phyloP scores from a whole-genome alignment of 2,888 invertebrate species.

The Drosophila pegasa region DNA sequence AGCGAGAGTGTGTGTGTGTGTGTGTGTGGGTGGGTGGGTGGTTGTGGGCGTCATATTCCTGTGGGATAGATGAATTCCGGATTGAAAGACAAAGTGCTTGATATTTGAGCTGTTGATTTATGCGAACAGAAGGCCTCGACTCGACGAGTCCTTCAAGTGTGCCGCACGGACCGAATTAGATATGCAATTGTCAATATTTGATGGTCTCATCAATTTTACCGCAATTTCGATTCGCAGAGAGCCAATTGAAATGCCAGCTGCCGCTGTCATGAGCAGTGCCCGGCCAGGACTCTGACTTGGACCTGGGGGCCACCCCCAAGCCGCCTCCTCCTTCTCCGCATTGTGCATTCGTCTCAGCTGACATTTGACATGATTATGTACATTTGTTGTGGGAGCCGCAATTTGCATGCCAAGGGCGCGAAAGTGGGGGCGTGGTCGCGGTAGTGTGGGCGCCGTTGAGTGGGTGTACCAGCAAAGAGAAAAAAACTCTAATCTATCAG shows the following conservation, averaged over 20 bases:
- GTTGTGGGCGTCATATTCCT: constrained; percentile 5
- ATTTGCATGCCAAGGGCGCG: constrained; percentile 58
- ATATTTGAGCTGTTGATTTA: constrained; percentile 46
- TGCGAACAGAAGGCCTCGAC: constrained; percentile 26
- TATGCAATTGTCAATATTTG: constrained; percentile 79
- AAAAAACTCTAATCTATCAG: constrained; percentile 73
- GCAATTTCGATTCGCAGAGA: constrained; percentile 25
- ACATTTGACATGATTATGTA: constrained; percentile 80
- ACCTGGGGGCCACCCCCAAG: neutral
- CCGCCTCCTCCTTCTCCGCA: neutral
- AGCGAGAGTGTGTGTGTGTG: constrained; percentile 11
- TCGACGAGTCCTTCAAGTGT: constrained; percentile 18
- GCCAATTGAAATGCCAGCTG: constrained; percentile 71
- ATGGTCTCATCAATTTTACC: constrained; percentile 76
- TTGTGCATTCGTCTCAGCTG: constrained; percentile 61
- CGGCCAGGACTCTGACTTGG: constrained; percentile 5
- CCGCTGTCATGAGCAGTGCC: constrained; percentile 19
- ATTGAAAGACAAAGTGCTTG: constrained; percentile 39
- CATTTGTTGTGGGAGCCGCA: constrained; percentile 66
- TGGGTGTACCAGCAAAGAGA: constrained; percentile 6
- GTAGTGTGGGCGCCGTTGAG: neutral
- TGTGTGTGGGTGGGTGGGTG: neutral
- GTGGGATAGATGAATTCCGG: constrained; percentile 23
- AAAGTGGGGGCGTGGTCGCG: neutral
- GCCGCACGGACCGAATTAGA: constrained; percentile 53